Percentiles rank a stretch among this genome's conserved stretches.
phyloP scores from a whole-genome alignment of 2,888 invertebrate species.

The Acanthococcus lagerstroemiae region DNA sequence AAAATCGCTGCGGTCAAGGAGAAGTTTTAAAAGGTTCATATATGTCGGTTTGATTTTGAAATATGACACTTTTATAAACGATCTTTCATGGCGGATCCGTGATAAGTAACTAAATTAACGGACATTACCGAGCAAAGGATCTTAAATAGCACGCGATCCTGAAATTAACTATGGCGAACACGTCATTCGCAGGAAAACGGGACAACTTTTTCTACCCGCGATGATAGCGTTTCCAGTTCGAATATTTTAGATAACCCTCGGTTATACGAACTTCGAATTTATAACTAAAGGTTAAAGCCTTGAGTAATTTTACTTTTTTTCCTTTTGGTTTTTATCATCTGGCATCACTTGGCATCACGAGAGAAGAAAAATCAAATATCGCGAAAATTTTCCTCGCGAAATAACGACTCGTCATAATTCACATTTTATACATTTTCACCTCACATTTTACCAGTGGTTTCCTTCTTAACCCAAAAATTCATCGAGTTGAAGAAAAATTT shows the following conservation, averaged over 20 bases:
- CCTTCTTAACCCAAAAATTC: no score
- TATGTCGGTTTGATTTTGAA: constrained; percentile 25
- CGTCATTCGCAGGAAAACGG: constrained; percentile 5
- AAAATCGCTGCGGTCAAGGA: constrained; percentile 26
- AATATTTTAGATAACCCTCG: not conserved
- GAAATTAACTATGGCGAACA: constrained; percentile 19
- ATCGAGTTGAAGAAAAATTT: no score
- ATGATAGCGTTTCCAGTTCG: not conserved
- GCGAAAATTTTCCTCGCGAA: no score
- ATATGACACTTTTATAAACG: constrained; percentile 30
- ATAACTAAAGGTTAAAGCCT: not conserved
- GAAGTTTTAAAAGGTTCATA: constrained; percentile 27
- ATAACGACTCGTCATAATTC: no score
- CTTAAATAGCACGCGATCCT: constrained; percentile 20
- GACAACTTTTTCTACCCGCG: not conserved
- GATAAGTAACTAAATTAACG: constrained; percentile 29
- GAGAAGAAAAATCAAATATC: no score
- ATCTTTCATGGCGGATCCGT: constrained; percentile 27
- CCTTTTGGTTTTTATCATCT: not conserved
- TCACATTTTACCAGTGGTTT: no score
- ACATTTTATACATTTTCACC: no score
- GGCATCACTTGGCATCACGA: no score
- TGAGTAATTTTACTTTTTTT: not conserved
- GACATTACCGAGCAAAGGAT: constrained; percentile 19
- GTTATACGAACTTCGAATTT: not conserved